Base-by-base conservation (phyloP, 2,797 vertebrate species). In the Muscicapa comitata region DNA sequence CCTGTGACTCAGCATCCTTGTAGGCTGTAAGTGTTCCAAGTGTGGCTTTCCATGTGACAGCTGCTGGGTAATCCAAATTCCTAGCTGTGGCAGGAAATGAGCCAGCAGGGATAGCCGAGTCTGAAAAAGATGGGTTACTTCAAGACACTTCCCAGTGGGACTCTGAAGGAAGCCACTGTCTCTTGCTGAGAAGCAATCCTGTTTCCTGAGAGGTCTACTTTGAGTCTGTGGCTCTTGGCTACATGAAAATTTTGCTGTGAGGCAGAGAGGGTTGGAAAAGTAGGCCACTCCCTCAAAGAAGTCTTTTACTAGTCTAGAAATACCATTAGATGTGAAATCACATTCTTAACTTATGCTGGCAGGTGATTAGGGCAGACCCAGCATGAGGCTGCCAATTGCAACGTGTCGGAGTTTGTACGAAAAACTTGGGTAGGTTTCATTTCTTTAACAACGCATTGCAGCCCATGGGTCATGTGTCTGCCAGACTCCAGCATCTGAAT, bases 311-410 rank as follows among this genome's bases (percentile, higher is more conserved):
- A 75, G 76, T 90, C 70, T 72, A 88, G 55, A 86, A 95, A 79
- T 88, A 95, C 70, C 88, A 86, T 90, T 90, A 94, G 92, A 94
- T 93, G 87, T 86, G 72, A 96, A 95, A 96, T 94, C 79, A 91
- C 82, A 74, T 88, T 94, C 89, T 95, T 96, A 95, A 96, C 75
- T 96, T 88, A 68, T 65, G 82, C 91, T 94, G 94, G 93, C 95
- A 96, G 96, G 91, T 80, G 95, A 96, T 94, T 96, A 95, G 93
- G 92, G 76, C 55, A 94, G 92, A 68, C 84, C 70, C 94, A 95
- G 92, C 81, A 13, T 72, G 89, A 86, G 75, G 72, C 81, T 93
- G 96, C 94, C 95, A 94, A 86, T 91, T 87, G 88, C 76, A 92
- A 80, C 94, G 89, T 95, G 92, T 92, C 78, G 92, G 75, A 80